These are phyloP conservation scores for Dendrocincla tyrannina DNA, from an alignment of 2,797 vertebrate species.

Conservation along the genomic window DNA sequence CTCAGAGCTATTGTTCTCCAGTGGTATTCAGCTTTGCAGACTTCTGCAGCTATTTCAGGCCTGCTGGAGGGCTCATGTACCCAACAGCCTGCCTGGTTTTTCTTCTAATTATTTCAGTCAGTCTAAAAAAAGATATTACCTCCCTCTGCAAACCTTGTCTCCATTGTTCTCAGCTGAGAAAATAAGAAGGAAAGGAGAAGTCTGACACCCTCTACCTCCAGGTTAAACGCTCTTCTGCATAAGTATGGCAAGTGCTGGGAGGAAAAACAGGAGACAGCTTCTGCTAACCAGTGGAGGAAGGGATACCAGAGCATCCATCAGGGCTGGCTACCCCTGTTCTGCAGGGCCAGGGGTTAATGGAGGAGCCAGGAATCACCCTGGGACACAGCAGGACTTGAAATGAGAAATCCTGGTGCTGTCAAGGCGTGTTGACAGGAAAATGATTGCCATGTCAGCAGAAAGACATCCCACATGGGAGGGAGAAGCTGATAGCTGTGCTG, in stretches of 20 bases:
- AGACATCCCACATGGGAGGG: neutral
- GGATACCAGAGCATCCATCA: neutral
- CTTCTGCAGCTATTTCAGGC: slow-evolving; percentile 63
- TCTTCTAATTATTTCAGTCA: slow-evolving; percentile 56
- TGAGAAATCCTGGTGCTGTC: slow-evolving; percentile 27
- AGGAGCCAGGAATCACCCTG: neutral
- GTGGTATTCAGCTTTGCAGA: slow-evolving; percentile 53
- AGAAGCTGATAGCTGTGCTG: neutral
- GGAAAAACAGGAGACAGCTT: neutral
- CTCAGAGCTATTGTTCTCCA: slow-evolving; percentile 52
- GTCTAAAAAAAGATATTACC: slow-evolving; percentile 60
- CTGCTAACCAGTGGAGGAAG: neutral
- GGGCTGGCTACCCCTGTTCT: neutral
- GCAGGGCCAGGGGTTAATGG: slow-evolving; percentile 36
- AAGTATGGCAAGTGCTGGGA: neutral
- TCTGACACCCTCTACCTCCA: neutral
- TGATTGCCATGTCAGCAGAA: slow-evolving; percentile 2
- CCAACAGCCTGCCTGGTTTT: slow-evolving; percentile 51
- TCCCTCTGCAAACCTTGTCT: slow-evolving; percentile 57
- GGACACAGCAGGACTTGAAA: neutral
- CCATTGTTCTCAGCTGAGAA: slow-evolving; percentile 7
- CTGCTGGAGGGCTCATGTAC: slow-evolving; percentile 51
- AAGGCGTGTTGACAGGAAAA: neutral
- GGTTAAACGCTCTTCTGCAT: neutral
- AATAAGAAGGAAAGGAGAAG: slow-evolving; percentile 10